phyloP scores from a whole-genome alignment of 2,888 invertebrate species.

The Aproaerema taeniolella region DNA sequence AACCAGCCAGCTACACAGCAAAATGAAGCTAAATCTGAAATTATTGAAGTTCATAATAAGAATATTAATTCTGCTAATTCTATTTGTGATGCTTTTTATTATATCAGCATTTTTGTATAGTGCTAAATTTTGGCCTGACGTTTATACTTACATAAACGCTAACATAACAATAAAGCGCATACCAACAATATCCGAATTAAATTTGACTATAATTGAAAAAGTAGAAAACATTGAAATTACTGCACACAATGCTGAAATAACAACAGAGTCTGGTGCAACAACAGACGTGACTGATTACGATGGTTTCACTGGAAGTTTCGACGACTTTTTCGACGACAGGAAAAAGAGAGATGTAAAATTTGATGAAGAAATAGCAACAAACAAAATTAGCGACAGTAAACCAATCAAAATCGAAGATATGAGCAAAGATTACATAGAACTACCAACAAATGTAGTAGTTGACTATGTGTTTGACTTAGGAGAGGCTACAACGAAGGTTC shows the following conservation, averaged over 20 bases:
- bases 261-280: constrained; percentile 39
- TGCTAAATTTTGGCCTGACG: constrained; percentile 57
- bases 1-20: constrained; percentile 14
- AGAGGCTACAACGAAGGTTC: constrained; percentile 33
- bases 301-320: constrained; percentile 14
- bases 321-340: constrained; percentile 15
- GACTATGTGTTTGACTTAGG: constrained; percentile 49
- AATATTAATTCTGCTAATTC: constrained; percentile 45
- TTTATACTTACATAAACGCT: constrained; percentile 56
- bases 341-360: constrained; percentile 26
- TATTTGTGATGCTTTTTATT: constrained; percentile 49
- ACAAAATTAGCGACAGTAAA: no score
- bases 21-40: constrained; percentile 45
- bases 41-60: constrained; percentile 44
- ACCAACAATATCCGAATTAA: constrained; percentile 54
- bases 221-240: no score
- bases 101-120: constrained; percentile 53
- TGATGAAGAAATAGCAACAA: constrained; percentile 24
- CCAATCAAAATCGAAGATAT: constrained; percentile 21
- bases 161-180: constrained; percentile 64
- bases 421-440: constrained; percentile 34
- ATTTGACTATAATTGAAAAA: constrained; percentile 37
- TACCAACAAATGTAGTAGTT: constrained; percentile 34
- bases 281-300: constrained; percentile 33
- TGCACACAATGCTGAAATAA: no score